Percentiles rank a stretch among this genome's conserved stretches.
Evolutionary conservation across 2,888 invertebrate genomes (phyloP).

Genomic region (Lampropteryx suffumata): DNA sequence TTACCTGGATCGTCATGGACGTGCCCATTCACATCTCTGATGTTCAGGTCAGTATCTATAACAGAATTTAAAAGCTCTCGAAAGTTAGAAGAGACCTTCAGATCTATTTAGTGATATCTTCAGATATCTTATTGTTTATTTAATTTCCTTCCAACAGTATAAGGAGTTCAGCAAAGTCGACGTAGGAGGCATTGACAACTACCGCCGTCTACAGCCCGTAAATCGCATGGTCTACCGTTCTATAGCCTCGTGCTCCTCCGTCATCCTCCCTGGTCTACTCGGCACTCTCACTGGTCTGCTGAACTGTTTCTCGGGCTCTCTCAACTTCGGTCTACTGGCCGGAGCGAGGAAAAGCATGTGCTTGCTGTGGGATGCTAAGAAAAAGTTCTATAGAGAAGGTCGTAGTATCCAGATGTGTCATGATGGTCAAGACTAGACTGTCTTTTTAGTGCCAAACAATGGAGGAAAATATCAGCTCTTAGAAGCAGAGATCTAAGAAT

Average conservation of each 20-base stretch:
- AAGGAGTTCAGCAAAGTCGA: slow-evolving; percentile 59
- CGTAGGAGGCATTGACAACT: slow-evolving; percentile 69
- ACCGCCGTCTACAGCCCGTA: slow-evolving; percentile 65
- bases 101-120: no score
- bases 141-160: slow-evolving; percentile 51
- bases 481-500: no score
- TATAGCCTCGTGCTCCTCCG: slow-evolving; percentile 51
- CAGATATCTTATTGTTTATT: not conserved
- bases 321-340: slow-evolving; percentile 42
- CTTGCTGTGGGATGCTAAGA: slow-evolving; percentile 53
- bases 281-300: slow-evolving; percentile 47
- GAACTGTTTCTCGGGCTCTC: slow-evolving; percentile 48
- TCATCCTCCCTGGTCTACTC: slow-evolving; percentile 47
- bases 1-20: slow-evolving; percentile 87
- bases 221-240: slow-evolving; percentile 69
- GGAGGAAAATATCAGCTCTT: not conserved
- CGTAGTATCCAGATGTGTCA: slow-evolving; percentile 12
- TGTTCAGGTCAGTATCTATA: slow-evolving; percentile 59
- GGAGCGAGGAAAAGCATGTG: slow-evolving; percentile 48
- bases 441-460: not conserved
- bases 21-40: slow-evolving; percentile 62
- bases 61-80: no score
- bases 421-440: not conserved
- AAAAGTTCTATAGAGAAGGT: slow-evolving; percentile 46
- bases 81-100: no score